Percentiles rank a stretch among this genome's conserved stretches.
These are phyloP conservation scores for Oncorhynchus gorbuscha DNA, from an alignment of 2,113 vertebrate genomes.

Conservation along the genomic window DNA sequence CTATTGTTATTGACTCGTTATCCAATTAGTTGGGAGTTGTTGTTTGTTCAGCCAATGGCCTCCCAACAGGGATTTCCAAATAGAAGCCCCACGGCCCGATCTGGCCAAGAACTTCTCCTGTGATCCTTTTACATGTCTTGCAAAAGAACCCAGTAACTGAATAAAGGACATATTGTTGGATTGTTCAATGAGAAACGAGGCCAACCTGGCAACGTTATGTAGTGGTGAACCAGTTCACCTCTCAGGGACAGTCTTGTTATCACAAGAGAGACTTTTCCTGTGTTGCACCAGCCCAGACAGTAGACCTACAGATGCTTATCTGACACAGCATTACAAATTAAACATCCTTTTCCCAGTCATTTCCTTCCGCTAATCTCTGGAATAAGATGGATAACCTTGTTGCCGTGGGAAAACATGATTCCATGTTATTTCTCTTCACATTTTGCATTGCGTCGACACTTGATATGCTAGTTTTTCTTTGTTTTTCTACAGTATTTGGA, in stretches of 20 bases:
- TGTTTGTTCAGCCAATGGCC: too few relatives aligned
- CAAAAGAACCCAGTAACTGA: not conserved
- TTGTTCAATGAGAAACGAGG: too few relatives aligned
- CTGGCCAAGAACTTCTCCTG: not conserved
- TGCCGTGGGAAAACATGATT: conserved; percentile 50
- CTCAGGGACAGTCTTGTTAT: not conserved
- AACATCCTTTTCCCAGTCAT: conserved; percentile 60
- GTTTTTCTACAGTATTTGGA: too few relatives aligned
- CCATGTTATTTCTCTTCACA: too few relatives aligned
- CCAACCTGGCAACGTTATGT: too few relatives aligned
- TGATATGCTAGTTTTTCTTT: too few relatives aligned
- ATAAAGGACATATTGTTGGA: too few relatives aligned
- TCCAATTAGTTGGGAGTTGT: too few relatives aligned
- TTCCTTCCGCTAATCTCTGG: conserved; percentile 62
- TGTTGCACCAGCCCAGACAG: conserved; percentile 35
- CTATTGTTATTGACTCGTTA: too few relatives aligned
- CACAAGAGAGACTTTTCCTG: conserved; percentile 7
- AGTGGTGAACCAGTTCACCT: not conserved
- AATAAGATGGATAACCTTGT: not conserved
- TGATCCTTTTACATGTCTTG: not conserved
- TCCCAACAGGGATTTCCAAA: too few relatives aligned
- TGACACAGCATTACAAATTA: conserved; percentile 41
- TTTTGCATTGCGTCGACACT: too few relatives aligned
- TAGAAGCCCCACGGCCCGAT: too few relatives aligned
- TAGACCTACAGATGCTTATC: conserved; percentile 64